Evolutionary conservation across 2,888 invertebrate species (phyloP).

Genomic region (Leptinotarsa tumamoca): DNA sequence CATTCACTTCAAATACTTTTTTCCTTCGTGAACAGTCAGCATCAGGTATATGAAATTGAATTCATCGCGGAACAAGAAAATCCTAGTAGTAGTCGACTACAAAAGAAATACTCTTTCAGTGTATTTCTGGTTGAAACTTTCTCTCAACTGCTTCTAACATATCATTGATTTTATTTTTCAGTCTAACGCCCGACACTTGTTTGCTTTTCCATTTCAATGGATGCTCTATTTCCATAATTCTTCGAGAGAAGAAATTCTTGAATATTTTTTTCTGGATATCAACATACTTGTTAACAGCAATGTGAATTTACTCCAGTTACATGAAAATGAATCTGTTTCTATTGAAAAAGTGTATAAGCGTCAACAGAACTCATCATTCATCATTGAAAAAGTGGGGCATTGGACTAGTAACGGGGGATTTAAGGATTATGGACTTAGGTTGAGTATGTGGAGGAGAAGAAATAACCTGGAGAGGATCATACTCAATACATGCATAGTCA

Average conservation of each 20-base stretch:
- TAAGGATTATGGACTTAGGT: slow-evolving; percentile 41
- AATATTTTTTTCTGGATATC: slow-evolving; percentile 46
- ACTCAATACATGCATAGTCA: slow-evolving; percentile 71
- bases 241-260: slow-evolving; percentile 26
- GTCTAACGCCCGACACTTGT: slow-evolving; percentile 66
- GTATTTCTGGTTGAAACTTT: too few relatives aligned
- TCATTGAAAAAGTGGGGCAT: slow-evolving; percentile 53
- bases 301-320: slow-evolving; percentile 65
- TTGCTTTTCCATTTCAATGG: slow-evolving; percentile 70
- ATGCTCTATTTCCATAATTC: slow-evolving; percentile 56
- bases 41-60: too few relatives aligned
- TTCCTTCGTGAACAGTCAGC: too few relatives aligned
- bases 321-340: slow-evolving; percentile 56
- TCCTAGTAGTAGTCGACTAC: too few relatives aligned
- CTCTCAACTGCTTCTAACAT: background rate
- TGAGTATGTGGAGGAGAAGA: slow-evolving; percentile 62
- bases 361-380: slow-evolving; percentile 42
- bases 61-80: too few relatives aligned
- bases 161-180: slow-evolving; percentile 48
- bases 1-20: too few relatives aligned
- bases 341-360: slow-evolving; percentile 55
- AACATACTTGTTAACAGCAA: slow-evolving; percentile 69
- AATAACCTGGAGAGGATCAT: slow-evolving; percentile 66
- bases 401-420: slow-evolving; percentile 51
- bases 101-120: too few relatives aligned